phyloP scores from a whole-genome alignment of 2,797 vertebrate species.

The Chrysocyon brachyurus region DNA sequence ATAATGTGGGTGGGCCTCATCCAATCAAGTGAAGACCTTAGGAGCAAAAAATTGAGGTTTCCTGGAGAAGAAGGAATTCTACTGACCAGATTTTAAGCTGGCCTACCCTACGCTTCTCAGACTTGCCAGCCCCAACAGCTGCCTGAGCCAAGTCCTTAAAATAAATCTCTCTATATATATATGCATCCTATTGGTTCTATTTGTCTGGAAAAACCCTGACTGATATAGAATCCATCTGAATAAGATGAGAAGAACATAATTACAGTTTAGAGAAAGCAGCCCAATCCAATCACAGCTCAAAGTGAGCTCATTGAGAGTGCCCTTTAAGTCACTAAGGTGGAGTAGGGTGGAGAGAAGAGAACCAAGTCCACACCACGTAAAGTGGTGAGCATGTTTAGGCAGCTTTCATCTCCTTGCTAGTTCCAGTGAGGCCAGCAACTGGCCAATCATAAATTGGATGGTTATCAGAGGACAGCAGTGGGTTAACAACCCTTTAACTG shows the following conservation, averaged over 20 bases:
- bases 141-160: neutral
- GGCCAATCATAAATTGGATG: neutral
- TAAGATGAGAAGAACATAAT: neutral
- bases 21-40: neutral
- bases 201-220: neutral
- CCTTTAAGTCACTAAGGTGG: neutral
- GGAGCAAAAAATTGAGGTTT: neutral
- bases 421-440: neutral
- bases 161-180: neutral
- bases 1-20: neutral
- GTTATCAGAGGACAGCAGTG: slow-evolving; percentile 49
- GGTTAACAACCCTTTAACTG: slow-evolving; percentile 79
- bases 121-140: neutral
- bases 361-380: neutral
- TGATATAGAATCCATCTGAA: neutral
- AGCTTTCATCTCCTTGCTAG: neutral
- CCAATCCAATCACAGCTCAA: neutral
- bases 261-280: neutral
- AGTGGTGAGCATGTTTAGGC: neutral
- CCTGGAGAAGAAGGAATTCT: neutral
- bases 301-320: neutral
- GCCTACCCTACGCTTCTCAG: neutral
- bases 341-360: neutral
- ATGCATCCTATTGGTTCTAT: neutral
- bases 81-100: neutral